These are phyloP conservation scores for Ctenopoma kingsleyae DNA, from an alignment of 2,797 vertebrate species.

Conservation along the genomic window DNA sequence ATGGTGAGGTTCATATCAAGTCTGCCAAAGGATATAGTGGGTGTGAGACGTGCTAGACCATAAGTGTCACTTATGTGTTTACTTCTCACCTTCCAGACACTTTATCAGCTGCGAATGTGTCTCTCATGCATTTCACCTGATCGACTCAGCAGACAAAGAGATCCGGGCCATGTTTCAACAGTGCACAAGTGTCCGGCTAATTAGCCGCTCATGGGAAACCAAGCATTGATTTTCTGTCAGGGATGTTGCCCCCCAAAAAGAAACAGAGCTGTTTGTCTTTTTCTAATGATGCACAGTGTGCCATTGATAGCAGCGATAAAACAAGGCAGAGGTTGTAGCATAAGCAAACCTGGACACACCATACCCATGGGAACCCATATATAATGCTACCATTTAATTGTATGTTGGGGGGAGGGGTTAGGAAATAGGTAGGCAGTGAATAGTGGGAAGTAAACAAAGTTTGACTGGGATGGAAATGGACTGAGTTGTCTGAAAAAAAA, in stretches of 20 bases:
- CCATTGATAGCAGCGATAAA: conserved; percentile 87
- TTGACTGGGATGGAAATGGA: conserved; percentile 78
- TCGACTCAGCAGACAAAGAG: conserved; percentile 85
- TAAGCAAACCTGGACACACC: conserved; percentile 76
- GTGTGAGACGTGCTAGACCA: conserved; percentile 60
- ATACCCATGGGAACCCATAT: conserved; percentile 82
- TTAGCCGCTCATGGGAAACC: conserved; percentile 88
- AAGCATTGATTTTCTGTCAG: conserved; percentile 89
- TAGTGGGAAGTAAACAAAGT: conserved; percentile 77
- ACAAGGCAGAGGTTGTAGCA: conserved; percentile 71
- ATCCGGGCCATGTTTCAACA: conserved; percentile 79
- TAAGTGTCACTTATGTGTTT: conserved; percentile 78
- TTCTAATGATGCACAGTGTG: conserved; percentile 81
- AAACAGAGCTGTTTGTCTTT: conserved; percentile 84
- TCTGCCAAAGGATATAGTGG: conserved; percentile 68
- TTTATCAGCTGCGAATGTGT: conserved; percentile 80
- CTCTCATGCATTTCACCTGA: conserved; percentile 80
- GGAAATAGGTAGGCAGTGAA: conserved; percentile 54
- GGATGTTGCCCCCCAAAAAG: conserved; percentile 68
- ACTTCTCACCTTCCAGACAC: conserved; percentile 78
- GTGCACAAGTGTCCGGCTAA: conserved; percentile 89
- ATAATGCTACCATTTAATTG: conserved; percentile 80
- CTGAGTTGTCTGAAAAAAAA: conserved; percentile 73
- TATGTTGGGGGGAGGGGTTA: conserved; percentile 34
- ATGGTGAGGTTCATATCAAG: conserved; percentile 63